Evolutionary conservation across 2,888 invertebrate species (phyloP), one percentile per base, ranked within the genome.

Genomic region (Autographa pulchrina): DNA sequence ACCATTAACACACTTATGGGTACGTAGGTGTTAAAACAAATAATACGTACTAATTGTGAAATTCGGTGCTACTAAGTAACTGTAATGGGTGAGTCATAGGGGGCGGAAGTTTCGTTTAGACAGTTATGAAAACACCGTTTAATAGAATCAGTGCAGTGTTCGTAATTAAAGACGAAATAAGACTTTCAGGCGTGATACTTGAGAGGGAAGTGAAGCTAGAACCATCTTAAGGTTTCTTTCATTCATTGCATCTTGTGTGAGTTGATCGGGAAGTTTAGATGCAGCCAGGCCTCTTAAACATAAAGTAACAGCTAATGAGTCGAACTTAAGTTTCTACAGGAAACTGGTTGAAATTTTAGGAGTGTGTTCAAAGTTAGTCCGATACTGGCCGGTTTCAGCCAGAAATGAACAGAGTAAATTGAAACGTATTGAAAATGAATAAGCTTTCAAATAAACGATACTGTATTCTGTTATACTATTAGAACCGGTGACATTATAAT

Each of bases 11-110:
- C 62, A 64, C 58, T 72, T 65, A 20, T 52, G 32, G 25, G 62
- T 54, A 67, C 59, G 72, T 67, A 76, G 62, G 68, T 58, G 75
- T 67, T 58, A 70, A 68, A 61, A 54, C 66, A 74, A 64, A 79
- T 77, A 74, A 63, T 70, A 77, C 73, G 59, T 75, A 70, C 77
- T 80, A 77, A 78, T 78, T 84, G 70, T 80, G 69, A 75, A 71
- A 72, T 74, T 71, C 64, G 65, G 48, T 69, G 70, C 72, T 71
- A 66, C 74, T 75, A 68, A 70, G 82, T 75, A 74, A 75, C 69
- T 56, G 13, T 79, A 67, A 76, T 77, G 2, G 41, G 54, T 74
- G 71, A 77, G 65, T 70, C 70, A 74, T 64, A 60, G 67, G 64
- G 62, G 70, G 65, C 62, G 35, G 59, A 70, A 64, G 52, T 52